A percentile compares a stretch with the other conserved stretches of the same genome.
Conservation (phyloP, 92 coral and sea anemone species). For the Paramuricea clavata region DNA sequence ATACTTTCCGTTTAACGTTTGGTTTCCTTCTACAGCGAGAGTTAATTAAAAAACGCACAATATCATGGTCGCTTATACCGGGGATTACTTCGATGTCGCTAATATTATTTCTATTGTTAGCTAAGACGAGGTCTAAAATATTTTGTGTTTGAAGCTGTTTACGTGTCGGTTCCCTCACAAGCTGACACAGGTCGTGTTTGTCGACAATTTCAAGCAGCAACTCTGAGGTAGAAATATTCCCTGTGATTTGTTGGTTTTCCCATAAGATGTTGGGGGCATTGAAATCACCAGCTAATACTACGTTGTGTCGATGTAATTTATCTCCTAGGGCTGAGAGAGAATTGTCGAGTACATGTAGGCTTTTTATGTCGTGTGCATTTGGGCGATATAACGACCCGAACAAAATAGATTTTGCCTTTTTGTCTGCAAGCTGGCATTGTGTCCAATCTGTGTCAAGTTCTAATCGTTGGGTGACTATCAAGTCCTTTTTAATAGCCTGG, state of each 20-base stretch:
- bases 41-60: slow-evolving; percentile 53
- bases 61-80: slow-evolving; percentile 70
- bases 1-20: background rate
- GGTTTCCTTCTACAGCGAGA: background rate
- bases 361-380: slow-evolving; percentile 24
- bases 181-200: slow-evolving; percentile 55
- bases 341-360: slow-evolving; percentile 45
- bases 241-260: slow-evolving; percentile 19
- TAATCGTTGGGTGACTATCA: slow-evolving; percentile 50
- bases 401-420: slow-evolving; percentile 47
- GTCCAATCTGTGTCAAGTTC: slow-evolving; percentile 70
- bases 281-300: slow-evolving; percentile 70
- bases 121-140: slow-evolving; percentile 48
- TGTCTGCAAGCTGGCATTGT: slow-evolving; percentile 58
- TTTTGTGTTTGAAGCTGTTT: slow-evolving; percentile 15
- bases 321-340: slow-evolving; percentile 57
- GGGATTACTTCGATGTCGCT: slow-evolving; percentile 49
- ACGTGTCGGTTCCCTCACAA: slow-evolving; percentile 55
- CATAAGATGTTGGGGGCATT: slow-evolving; percentile 64
- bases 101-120: slow-evolving; percentile 45
- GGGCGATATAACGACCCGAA: slow-evolving; percentile 53
- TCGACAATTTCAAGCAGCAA: slow-evolving; percentile 58
- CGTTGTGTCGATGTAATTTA: slow-evolving; percentile 33
- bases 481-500: slow-evolving; percentile 55
- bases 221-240: slow-evolving; percentile 39